Percentiles rank a stretch among this genome's conserved stretches.
Conservation (phyloP, 2,888 invertebrate species). For the Aphidius colemani region DNA sequence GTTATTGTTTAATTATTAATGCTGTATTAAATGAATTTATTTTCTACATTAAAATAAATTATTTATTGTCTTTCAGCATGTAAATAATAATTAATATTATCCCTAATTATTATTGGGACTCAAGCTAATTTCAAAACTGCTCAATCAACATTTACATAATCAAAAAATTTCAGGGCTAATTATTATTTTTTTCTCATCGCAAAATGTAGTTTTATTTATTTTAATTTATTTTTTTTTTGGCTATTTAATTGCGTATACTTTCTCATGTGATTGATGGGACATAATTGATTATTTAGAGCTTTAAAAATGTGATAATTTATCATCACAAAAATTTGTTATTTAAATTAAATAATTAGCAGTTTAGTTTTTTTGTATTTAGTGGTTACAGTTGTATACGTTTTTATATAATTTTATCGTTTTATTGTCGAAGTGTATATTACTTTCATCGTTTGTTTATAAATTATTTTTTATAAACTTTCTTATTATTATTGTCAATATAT, state of each 20-base stretch:
- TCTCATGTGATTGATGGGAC: no score
- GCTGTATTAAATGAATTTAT: constrained; percentile 15
- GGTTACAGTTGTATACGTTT: not conserved
- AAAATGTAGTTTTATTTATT: constrained; percentile 16
- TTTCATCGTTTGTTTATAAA: constrained; percentile 25
- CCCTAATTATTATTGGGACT: no score
- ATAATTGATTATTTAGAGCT: no score
- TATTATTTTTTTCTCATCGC: not conserved
- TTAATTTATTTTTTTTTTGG: constrained; percentile 16
- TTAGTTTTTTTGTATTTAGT: no score
- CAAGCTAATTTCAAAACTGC: no score
- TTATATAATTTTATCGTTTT: constrained; percentile 2
- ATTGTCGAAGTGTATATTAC: constrained; percentile 13
- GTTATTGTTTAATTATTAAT: constrained; percentile 19
- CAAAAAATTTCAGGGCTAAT: no score
- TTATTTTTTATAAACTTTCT: not conserved
- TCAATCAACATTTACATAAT: no score
- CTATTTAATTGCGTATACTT: no score
- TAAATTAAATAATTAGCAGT: no score
- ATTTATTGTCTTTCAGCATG: constrained; percentile 20
- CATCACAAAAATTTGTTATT: no score
- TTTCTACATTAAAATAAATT: constrained; percentile 29
- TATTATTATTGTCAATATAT: no score
- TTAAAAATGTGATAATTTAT: no score
- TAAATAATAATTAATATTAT: not conserved